Evolutionary conservation across 2,113 vertebrate genomes (phyloP).

Genomic region (Centropus unirufus): DNA sequence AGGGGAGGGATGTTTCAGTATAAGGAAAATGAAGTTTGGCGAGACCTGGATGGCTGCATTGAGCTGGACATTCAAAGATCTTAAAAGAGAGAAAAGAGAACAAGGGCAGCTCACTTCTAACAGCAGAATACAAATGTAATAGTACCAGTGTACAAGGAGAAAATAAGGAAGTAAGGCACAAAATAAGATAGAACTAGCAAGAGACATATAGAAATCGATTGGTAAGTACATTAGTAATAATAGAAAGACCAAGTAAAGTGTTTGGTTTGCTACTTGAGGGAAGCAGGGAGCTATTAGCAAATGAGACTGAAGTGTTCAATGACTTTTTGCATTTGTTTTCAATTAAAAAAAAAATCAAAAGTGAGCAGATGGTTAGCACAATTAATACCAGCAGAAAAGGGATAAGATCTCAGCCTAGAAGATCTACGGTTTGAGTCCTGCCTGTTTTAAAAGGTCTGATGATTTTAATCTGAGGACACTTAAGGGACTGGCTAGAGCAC

Average conservation of each 20-base stretch:
- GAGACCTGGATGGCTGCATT: background rate
- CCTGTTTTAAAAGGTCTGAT: slow-evolving; percentile 4
- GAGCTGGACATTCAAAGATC: background rate
- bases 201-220: background rate
- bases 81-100: background rate
- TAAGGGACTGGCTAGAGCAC: slow-evolving; percentile 2
- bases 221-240: background rate
- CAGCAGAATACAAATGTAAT: background rate
- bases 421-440: slow-evolving; percentile 22
- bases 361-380: slow-evolving; percentile 63
- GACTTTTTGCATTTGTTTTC: slow-evolving; percentile 59
- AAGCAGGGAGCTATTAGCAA: slow-evolving; percentile 67
- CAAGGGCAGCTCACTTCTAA: background rate
- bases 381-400: slow-evolving; percentile 48
- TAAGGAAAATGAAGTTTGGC: background rate
- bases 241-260: background rate
- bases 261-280: slow-evolving; percentile 58
- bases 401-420: slow-evolving; percentile 45
- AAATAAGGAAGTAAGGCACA: background rate
- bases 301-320: slow-evolving; percentile 70
- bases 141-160: background rate
- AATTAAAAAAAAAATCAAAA: slow-evolving; percentile 55
- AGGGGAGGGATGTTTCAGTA: background rate
- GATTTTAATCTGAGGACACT: slow-evolving; percentile 25
- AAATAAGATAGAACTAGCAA: background rate